Evolutionary conservation across 64 coral and sea anemone species (phyloP), one percentile per base, ranked within the genome.

Genomic region (Dendrophyllia cribrosa): DNA sequence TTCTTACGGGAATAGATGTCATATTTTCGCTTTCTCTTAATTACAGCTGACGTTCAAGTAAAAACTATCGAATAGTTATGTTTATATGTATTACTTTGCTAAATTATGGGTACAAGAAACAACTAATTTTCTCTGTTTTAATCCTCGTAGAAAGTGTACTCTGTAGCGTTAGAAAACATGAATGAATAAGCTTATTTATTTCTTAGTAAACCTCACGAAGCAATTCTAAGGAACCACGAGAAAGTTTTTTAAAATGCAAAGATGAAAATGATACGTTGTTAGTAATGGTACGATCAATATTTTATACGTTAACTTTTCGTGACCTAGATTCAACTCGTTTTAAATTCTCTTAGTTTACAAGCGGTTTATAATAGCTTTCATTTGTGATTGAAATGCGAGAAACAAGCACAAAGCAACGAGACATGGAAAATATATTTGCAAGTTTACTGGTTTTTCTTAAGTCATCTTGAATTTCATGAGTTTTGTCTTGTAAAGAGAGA

Each of bases 341-440:
- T 84, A 44, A 84, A 67, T 67, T 84, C 43, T 50, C 80, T 84
- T 67, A n/a, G 23, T 82, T 65, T 82, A 82, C 79, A 82, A 82
- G 9, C 53, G 49, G 25, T 82, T 64, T 60, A 19, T 25, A 59
- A 26, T 43, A 12, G 20, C 3, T 59, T 79, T 59, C 59, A 82
- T 65, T 45, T 60, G n/a, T 16, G 0, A 51, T 43, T 43, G 58
- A 82, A 82, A 63, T 64, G 59, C 78, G 34, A 82, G 19, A 82
- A 45, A 21, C n/a, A 48, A 50, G 25, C 44, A 17, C 62, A 67
- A 51, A 21, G 19, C 19, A 16, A 21, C 60, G 7, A 66, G 25
- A 82, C 78, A 20, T 3, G 78, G 19, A 45, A 82, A 46, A 64
- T 63, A 34, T 82, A 26, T 82, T 82, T 19, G 25, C 19, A 34